Evolutionary conservation across 2,888 invertebrate species (phyloP).

Genomic region (Mylabris sibirica): DNA sequence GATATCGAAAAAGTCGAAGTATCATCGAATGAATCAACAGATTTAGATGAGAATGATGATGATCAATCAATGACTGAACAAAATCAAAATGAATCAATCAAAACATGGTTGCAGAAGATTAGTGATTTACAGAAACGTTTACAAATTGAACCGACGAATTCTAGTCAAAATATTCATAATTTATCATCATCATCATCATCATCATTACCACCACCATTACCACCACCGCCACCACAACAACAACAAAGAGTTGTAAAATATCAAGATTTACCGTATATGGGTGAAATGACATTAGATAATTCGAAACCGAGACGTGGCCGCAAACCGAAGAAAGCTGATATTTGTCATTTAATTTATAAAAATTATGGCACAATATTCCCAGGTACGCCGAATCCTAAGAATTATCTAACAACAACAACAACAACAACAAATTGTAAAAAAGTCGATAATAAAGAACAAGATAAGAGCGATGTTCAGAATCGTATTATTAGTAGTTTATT

Average conservation of each 20-base stretch:
- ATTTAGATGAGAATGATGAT: constrained; percentile 38
- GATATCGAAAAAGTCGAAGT: constrained; percentile 58
- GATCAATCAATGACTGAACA: constrained; percentile 53
- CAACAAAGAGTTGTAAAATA: constrained; percentile 69
- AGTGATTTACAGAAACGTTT: constrained; percentile 74
- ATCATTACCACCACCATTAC: constrained; percentile 18
- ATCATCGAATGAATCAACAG: constrained; percentile 53
- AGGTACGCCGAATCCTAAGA: constrained; percentile 70
- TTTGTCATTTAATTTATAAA: constrained; percentile 89
- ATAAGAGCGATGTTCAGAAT: constrained; percentile 73
- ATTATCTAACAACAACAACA: constrained; percentile 61
- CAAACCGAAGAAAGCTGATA: constrained; percentile 92
- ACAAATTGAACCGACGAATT: constrained; percentile 45
- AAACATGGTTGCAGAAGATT: constrained; percentile 78
- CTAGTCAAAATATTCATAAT: constrained; percentile 23
- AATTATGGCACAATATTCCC: constrained; percentile 89
- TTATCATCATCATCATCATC: not conserved
- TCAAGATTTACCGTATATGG: constrained; percentile 89
- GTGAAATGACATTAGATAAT: constrained; percentile 89
- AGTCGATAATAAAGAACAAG: constrained; percentile 46
- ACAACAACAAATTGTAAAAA: constrained; percentile 30
- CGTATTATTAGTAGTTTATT: constrained; percentile 74
- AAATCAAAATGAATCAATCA: constrained; percentile 71
- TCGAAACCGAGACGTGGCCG: constrained; percentile 85
- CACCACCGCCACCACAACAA: constrained; percentile 5